These are phyloP conservation scores for Eublepharis macularius DNA, from an alignment of 2,113 vertebrate genomes.

Conservation along the genomic window DNA sequence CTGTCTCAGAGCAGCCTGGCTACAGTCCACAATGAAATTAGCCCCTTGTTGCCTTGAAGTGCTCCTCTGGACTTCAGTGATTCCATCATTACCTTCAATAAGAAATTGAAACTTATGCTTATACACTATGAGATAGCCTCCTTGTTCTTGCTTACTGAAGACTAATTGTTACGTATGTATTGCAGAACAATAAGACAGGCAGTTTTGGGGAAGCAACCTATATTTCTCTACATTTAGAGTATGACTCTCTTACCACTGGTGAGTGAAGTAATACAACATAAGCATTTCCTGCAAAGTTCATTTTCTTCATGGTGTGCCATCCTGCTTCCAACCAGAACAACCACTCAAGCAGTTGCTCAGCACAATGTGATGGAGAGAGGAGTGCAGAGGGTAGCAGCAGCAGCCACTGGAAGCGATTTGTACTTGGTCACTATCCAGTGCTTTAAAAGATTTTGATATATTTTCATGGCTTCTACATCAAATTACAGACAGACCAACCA, in stretches of 20 bases:
- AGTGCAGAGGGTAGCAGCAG: conserved; percentile 47
- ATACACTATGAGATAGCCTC: not conserved
- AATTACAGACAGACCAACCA: conserved; percentile 49
- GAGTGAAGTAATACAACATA: conserved; percentile 60
- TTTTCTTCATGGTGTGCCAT: conserved; percentile 66
- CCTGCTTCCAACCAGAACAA: conserved; percentile 65
- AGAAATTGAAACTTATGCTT: not conserved
- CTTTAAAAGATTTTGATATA: conserved; percentile 51
- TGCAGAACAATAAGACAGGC: not conserved
- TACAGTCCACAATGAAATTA: not conserved
- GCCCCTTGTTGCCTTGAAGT: not conserved
- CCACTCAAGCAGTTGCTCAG: conserved; percentile 67
- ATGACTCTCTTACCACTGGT: conserved; percentile 49
- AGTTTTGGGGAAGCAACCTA: conserved; percentile 4
- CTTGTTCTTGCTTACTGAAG: not conserved
- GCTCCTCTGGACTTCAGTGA: not conserved
- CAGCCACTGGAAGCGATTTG: conserved; percentile 59
- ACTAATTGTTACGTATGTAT: not conserved
- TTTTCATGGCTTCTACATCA: conserved; percentile 41
- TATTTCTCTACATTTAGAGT: conserved; percentile 52
- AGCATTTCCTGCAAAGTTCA: conserved; percentile 61
- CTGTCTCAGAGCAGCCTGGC: not conserved
- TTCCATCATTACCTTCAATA: not conserved
- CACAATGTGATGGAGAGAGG: conserved; percentile 60
- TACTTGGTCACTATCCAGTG: conserved; percentile 45